A percentile compares a stretch with the other conserved stretches of the same genome.
Conservation (phyloP, 2,888 invertebrate genomes). For the Syritta pipiens region DNA sequence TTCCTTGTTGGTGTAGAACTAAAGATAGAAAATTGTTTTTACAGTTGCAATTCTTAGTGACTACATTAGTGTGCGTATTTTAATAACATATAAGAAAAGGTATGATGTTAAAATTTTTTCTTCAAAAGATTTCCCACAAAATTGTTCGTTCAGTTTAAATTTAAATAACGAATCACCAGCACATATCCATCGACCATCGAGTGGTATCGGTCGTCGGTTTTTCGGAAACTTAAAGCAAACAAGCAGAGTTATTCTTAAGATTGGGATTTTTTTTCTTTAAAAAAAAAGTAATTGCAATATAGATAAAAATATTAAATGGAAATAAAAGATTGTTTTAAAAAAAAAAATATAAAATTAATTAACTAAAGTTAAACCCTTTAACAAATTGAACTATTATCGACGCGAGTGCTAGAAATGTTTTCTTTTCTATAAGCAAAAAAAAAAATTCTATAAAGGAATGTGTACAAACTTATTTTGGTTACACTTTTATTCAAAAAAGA, state of each 20-base stretch:
- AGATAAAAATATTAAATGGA: slow-evolving; percentile 31
- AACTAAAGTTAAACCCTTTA: not conserved
- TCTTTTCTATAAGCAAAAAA: not conserved
- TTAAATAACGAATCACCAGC: slow-evolving; percentile 66
- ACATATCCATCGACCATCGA: slow-evolving; percentile 69
- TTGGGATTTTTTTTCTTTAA: slow-evolving; percentile 15
- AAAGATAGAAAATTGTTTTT: slow-evolving; percentile 57
- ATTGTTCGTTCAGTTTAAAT: slow-evolving; percentile 61
- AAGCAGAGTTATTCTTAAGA: slow-evolving; percentile 50
- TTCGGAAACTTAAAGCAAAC: slow-evolving; percentile 49
- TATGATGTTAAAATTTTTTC: slow-evolving; percentile 1
- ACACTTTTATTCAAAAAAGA: too few relatives aligned
- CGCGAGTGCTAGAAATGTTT: slow-evolving; percentile 17
- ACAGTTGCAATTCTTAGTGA: slow-evolving; percentile 39
- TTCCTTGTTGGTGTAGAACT: too few relatives aligned
- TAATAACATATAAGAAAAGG: slow-evolving; percentile 17
- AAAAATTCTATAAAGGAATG: slow-evolving; percentile 9
- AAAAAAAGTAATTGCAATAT: not conserved
- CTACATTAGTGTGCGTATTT: slow-evolving; percentile 29
- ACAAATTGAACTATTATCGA: not conserved
- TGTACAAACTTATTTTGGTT: too few relatives aligned
- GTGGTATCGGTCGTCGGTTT: slow-evolving; percentile 69
- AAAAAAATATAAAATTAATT: not conserved
- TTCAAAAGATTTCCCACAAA: slow-evolving; percentile 36
- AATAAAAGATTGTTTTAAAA: not conserved